A percentile compares a stretch with the other conserved stretches of the same genome.
These are phyloP conservation scores for Agrochola lota DNA, from an alignment of 2,888 invertebrate genomes.

Conservation along the genomic window DNA sequence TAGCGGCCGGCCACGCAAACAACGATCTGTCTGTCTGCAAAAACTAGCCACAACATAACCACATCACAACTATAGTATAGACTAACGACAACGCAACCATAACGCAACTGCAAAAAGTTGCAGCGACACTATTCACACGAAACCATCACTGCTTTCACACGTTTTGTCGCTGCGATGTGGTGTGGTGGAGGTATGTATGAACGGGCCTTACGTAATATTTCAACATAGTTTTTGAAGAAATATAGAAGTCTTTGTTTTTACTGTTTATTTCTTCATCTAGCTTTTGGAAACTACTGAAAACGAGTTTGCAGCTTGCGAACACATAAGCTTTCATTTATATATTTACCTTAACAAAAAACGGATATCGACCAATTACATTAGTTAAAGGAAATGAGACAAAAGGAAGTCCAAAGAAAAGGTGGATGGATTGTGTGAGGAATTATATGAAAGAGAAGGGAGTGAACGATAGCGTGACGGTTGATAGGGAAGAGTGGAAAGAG, in stretches of 20 bases:
- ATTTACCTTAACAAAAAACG: neutral
- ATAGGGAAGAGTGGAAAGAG: too few species aligned
- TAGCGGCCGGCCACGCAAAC: neutral
- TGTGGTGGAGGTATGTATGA: neutral
- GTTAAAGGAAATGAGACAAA: neutral
- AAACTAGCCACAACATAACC: neutral
- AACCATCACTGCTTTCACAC: neutral
- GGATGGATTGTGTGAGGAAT: too few species aligned
- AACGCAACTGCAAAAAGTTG: neutral
- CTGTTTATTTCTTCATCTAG: neutral
- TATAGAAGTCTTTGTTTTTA: neutral
- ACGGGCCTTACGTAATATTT: neutral
- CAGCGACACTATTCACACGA: neutral
- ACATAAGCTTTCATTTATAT: neutral
- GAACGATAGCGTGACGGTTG: too few species aligned
- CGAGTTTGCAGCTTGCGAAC: neutral
- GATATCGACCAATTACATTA: neutral
- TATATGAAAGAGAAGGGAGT: too few species aligned
- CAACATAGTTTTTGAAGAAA: neutral
- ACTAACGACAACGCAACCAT: neutral
- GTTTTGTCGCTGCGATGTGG: neutral
- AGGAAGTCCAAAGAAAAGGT: too few species aligned
- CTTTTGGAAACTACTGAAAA: neutral
- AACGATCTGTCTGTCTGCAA: neutral
- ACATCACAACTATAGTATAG: neutral